Base-by-base conservation (phyloP, 2,888 invertebrate species). In the Eupithecia insigniata region DNA sequence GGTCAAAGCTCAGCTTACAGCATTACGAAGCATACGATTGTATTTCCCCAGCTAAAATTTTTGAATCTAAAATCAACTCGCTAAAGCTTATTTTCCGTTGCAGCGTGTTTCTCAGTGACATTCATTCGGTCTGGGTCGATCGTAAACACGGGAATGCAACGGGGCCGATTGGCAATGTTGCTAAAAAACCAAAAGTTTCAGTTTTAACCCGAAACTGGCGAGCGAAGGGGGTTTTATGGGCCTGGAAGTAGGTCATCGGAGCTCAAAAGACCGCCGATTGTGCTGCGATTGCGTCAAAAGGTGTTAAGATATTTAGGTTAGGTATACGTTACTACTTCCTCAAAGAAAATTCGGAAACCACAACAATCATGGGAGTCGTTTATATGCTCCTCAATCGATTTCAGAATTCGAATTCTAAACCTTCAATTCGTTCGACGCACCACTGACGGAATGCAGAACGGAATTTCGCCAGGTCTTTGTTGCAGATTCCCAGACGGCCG, bases 401-500 rank as follows among this genome's bases (percentile, higher is more conserved):
- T 22, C 82, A 80, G 85, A 85, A 85, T 85, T 82, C 85, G 78
- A 83, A 85, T 87, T 88, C 85, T 73, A 84, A 86, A 89, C 86
- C 82, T 84, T 30, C 60, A 30, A 28, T 62, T 62, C 32, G 36
- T 64, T 64, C 64, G 64, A 22, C 87, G 85, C 87, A 86, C 88
- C 89, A 87, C 89, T 78, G 79, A 83, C 81, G 91, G 93, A 92
- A 94, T 92, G 92, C 92, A 90, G 91, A 91, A 87, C 89, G 92
- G 92, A 92, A 92, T 93, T 89, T 89, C 85, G 89, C 83, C 83
- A 83, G 86, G 84, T 89, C 93, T 92, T 92, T 91, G 93, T 91
- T 89, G 88, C 88, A 86, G 93, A 94, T 94, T 93, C 94, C 91
- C 94, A 94, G 94, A 94, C 94, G 89, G 87, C 89, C 89, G 89